Base-by-base conservation (phyloP, 2,797 vertebrate species). In the Streptopelia turtur region DNA sequence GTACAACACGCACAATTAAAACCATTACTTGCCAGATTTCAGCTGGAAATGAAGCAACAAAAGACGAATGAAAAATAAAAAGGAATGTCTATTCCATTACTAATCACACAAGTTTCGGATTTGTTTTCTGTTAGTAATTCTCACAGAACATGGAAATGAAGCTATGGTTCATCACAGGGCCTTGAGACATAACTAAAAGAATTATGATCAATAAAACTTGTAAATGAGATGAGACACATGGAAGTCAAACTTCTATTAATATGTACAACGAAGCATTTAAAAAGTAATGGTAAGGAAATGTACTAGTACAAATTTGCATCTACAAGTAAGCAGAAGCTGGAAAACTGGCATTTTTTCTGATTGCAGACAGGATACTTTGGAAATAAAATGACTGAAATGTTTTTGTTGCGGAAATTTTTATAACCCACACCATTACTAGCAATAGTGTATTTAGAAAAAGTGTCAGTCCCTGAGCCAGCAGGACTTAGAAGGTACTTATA, bases 381-480 rank as follows among this genome's bases (percentile, higher is more conserved):
- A 90, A 91, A 89, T 33, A 63, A 87, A 94, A 87, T 16, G 1
- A 37, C 43, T 27, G 30, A 77, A 85, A 94, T 70, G 35, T 16
- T 94, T 75, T 83, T 70, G 30, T 16, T 71, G 31, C 35, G 68
- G n/a, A 71, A 65, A 66, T 76, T 59, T 43, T 76, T 74, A n/a
- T 47, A 80, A 74, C 18, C 28, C 57, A 74, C 37, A 93, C 30
- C 47, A 55, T 87, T 55, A 60, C 30, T 76, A 61, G 41, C 39
- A 95, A 95, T 13, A 88, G 25, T 57, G n/a, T 82, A 55, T 41
- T 83, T 81, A 72, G 33, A 94, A 76, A 90, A 89, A 47, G 22
- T 81, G 10, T 63, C 82, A 81, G 70, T 95, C 83, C 94, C 93
- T 91, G 94, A 95, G 70, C 90, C 86, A 91, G 92, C 89, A 95